phyloP scores from a whole-genome alignment of 2,888 invertebrate genomes.

The Polymixis flavicincta region DNA sequence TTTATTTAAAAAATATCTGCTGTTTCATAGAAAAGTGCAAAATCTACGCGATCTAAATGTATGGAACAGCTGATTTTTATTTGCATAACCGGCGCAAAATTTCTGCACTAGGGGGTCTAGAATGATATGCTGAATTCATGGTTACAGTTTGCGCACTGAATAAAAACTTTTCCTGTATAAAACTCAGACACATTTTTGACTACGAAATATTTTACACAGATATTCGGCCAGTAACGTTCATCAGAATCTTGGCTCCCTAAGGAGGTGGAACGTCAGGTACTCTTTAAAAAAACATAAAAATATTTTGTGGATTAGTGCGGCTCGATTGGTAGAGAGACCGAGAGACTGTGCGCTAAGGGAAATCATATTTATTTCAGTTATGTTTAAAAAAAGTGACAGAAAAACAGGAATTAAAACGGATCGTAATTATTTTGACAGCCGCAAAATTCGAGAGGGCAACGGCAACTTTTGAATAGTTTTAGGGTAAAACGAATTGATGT shows the following conservation, averaged over 20 bases:
- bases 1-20: too few relatives aligned
- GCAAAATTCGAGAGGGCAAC: background rate
- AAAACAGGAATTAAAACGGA: background rate
- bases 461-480: background rate
- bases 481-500: background rate
- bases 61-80: too few relatives aligned
- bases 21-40: too few relatives aligned
- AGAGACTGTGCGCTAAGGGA: constrained; percentile 14
- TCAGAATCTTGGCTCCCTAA: constrained; percentile 6
- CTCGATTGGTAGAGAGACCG: constrained; percentile 1
- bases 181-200: constrained; percentile 1
- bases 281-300: constrained; percentile 16
- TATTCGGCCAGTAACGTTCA: constrained; percentile 10
- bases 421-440: background rate
- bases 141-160: too few relatives aligned
- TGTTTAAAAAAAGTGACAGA: background rate
- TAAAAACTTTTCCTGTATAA: too few relatives aligned
- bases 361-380: constrained; percentile 32
- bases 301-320: constrained; percentile 19
- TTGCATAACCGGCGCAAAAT: too few relatives aligned
- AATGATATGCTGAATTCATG: too few relatives aligned
- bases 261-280: background rate
- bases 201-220: background rate
- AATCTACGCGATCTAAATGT: too few relatives aligned
- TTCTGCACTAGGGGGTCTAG: too few relatives aligned